phyloP scores from a whole-genome alignment of 2,888 invertebrate species.

The Hypolimnas misippus region DNA sequence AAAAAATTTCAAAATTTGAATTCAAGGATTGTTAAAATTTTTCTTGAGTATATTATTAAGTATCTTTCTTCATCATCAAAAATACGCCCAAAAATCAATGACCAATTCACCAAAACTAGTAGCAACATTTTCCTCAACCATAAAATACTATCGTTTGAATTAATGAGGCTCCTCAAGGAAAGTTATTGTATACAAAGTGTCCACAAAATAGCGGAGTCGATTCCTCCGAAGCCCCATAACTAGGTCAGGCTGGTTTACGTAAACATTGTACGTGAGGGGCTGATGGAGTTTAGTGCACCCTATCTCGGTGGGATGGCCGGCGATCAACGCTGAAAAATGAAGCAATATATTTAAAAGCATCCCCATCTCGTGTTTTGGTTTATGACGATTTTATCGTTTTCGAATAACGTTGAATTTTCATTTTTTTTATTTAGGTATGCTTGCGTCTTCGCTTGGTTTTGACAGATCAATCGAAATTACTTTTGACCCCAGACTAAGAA shows the following conservation, averaged over 20 bases:
- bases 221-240: constrained; percentile 12
- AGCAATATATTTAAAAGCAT: constrained; percentile 23
- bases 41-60: too few relatives aligned
- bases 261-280: constrained; percentile 27
- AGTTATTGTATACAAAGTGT: constrained; percentile 13
- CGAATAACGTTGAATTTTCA: not conserved
- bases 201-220: constrained; percentile 6
- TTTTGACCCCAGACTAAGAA: too few relatives aligned
- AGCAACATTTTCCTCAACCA: not conserved
- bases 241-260: constrained; percentile 28
- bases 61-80: too few relatives aligned
- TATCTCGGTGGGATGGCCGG: constrained; percentile 3
- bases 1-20: too few relatives aligned
- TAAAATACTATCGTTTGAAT: constrained; percentile 7
- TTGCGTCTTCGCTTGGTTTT: not conserved
- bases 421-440: too few relatives aligned
- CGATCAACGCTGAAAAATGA: constrained; percentile 19
- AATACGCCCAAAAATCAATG: too few relatives aligned
- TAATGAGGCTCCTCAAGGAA: constrained; percentile 2
- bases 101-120: not conserved
- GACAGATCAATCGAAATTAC: too few relatives aligned
- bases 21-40: too few relatives aligned
- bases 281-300: constrained; percentile 18
- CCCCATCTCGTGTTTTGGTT: constrained; percentile 11
- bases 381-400: constrained; percentile 12